Evolutionary conservation across 2,797 vertebrate genomes (phyloP).

Genomic region (Amblyraja radiata): DNA sequence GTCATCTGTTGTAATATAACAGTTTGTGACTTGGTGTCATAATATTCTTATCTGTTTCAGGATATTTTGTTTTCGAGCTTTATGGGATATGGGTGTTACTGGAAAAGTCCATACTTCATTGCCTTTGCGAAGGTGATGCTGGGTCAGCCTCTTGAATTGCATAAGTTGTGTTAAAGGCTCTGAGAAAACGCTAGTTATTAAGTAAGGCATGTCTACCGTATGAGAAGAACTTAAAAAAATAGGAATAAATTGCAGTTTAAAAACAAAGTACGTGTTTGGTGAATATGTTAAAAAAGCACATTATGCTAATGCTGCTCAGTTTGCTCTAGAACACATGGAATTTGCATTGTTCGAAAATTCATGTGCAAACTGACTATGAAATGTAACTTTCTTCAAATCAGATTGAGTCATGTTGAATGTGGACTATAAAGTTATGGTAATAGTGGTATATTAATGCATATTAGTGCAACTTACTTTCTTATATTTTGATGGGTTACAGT

Average conservation of each 20-base stretch:
- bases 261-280: background rate
- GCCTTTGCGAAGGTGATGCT: too few relatives aligned
- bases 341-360: background rate
- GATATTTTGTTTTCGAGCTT: too few relatives aligned
- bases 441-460: background rate
- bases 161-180: background rate
- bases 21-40: background rate
- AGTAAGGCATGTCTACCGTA: background rate
- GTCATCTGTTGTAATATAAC: background rate
- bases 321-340: background rate
- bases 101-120: too few relatives aligned
- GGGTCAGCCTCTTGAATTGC: too few relatives aligned
- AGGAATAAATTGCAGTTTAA: background rate
- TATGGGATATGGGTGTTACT: too few relatives aligned
- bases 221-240: background rate
- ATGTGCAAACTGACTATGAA: background rate
- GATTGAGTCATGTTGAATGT: background rate
- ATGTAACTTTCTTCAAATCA: background rate
- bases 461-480: background rate
- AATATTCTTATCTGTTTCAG: background rate
- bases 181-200: background rate
- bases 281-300: background rate
- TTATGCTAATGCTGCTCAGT: background rate
- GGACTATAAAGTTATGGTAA: background rate
- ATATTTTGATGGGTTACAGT: background rate